Evolutionary conservation across 2,888 invertebrate species (phyloP).

Genomic region (Troides aeacus): DNA sequence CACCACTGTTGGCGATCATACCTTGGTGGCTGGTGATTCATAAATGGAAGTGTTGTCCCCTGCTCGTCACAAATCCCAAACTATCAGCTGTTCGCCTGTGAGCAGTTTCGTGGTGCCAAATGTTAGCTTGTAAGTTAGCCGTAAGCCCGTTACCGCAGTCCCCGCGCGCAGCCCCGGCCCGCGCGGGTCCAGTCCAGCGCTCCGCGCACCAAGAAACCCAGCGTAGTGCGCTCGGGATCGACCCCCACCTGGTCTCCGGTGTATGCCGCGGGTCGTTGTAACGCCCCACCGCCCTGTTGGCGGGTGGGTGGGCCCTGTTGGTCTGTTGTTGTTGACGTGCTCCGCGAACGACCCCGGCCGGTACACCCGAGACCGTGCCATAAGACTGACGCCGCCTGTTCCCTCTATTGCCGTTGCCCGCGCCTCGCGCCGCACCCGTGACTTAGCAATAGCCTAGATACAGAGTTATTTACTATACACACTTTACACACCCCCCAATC

Average conservation of each 20-base stretch:
- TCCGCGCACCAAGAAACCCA: constrained; percentile 68
- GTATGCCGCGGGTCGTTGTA: not conserved
- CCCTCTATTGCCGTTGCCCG: constrained; percentile 50
- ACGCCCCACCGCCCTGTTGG: too few species aligned
- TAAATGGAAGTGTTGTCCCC: not conserved
- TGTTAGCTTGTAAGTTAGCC: constrained; percentile 44
- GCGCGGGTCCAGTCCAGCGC: constrained; percentile 62
- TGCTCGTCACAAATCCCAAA: not conserved
- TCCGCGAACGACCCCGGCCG: not conserved
- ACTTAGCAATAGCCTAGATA: constrained; percentile 56
- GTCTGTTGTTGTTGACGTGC: too few species aligned
- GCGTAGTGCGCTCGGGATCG: constrained; percentile 43
- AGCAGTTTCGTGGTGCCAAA: constrained; percentile 36
- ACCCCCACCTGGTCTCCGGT: constrained; percentile 30
- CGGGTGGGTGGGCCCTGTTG: not conserved
- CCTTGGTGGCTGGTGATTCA: not conserved
- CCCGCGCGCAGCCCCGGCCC: constrained; percentile 72
- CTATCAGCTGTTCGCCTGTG: not conserved
- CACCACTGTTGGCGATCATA: not conserved
- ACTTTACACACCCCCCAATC: constrained; percentile 47
- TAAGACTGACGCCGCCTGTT: constrained; percentile 67
- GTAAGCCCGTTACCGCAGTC: constrained; percentile 66
- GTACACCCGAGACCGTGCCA: constrained; percentile 38
- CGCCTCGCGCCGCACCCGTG: constrained; percentile 49
- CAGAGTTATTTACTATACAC: constrained; percentile 69